Percentiles rank a stretch among this genome's conserved stretches.
Conservation (phyloP, 1,140 invertebrate genomes). For the Nomia melanderi region DNA sequence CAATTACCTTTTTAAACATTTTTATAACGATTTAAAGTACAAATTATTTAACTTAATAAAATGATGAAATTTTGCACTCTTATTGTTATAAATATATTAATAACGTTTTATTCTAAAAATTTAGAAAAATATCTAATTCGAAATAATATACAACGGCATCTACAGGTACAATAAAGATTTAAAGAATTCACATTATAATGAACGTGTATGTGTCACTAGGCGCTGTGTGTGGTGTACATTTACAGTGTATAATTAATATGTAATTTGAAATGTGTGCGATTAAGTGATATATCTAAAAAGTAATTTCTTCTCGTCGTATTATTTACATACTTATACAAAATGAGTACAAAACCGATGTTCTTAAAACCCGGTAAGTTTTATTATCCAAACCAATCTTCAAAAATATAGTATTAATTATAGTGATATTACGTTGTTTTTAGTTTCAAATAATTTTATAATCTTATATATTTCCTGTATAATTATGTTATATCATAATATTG, state of each 20-base stretch:
- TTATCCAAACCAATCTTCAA: not conserved
- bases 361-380: constrained; percentile 69
- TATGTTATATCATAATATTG: not conserved
- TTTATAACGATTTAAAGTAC: constrained; percentile 18
- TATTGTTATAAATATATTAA: too few species aligned
- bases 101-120: too few species aligned
- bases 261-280: not conserved
- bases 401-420: not conserved
- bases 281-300: not conserved
- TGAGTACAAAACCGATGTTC: constrained; percentile 69
- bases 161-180: constrained; percentile 1
- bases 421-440: not conserved
- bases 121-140: not conserved
- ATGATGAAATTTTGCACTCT: too few species aligned
- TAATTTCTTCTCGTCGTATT: not conserved
- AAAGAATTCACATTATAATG: not conserved
- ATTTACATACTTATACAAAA: constrained; percentile 30
- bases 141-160: constrained; percentile 32
- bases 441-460: not conserved
- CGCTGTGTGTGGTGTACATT: constrained; percentile 21
- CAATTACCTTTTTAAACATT: constrained; percentile 28
- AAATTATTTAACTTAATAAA: constrained; percentile 14
- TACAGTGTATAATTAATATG: constrained; percentile 4
- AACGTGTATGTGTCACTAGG: not conserved
- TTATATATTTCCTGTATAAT: not conserved